Base-by-base conservation (phyloP, 2,113 vertebrate genomes). In the Tenebrosternarchus preto region DNA sequence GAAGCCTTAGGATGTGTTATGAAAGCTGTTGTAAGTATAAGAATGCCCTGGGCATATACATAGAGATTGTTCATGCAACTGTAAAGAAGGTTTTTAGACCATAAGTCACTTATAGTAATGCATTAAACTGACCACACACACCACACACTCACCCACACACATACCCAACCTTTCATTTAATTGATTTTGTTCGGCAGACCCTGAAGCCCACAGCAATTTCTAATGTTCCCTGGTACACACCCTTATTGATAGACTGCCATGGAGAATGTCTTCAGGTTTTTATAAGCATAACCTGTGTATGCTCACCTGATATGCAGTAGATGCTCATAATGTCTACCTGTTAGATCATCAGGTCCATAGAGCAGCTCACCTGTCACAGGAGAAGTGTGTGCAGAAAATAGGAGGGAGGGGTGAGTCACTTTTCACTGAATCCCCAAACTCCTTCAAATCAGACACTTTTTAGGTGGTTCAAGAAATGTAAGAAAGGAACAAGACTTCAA, bases 121-220 rank as follows among this genome's bases (percentile, higher is more conserved):
- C 56, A 39, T 74, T 74, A 24, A 39, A 74, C 39, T 60, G 31
- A 43, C 56, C 33, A 22, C 20, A 4, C 12, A 60, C 63, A 64
- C 9, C 61, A 64, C 9, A 20, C 72, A 22, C 73, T 24, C 57
- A 15, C 73, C 1, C 36, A 53, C 73, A 61, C 56, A 60, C 33
- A n/a, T 7, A 20, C 39, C 6, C 64, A 36, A 33, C 61, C 46
- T 56, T 57, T 56, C 50, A 36, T 53, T 31, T 68, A 15, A 77
- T 77, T 68, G 76, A 77, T 77, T 77, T 68, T 57, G 27, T 20
- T 68, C 64, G 39, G n/a, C 64, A 68, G 33, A 68, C 64, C 64
- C 36, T 68, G 64, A 39, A 31, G 36, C 33, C 63, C 29, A 77
- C 31, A 57, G 76, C 29, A 57, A 22, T 76, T 25, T 64, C 61